These are phyloP conservation scores for Hydropsyche betteni DNA, from an alignment of 2,888 invertebrate genomes.

Conservation along the genomic window DNA sequence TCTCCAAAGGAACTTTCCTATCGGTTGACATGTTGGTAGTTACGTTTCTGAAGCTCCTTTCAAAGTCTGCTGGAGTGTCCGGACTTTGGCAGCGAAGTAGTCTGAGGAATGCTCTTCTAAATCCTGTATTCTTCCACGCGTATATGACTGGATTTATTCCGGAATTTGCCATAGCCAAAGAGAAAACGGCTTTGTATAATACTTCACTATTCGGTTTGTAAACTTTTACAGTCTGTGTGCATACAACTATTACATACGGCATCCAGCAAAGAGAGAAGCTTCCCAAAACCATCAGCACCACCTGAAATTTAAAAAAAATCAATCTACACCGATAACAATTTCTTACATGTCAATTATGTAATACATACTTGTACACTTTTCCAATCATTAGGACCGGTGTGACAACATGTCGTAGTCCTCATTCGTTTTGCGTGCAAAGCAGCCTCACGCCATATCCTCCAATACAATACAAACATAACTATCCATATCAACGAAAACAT, in stretches of 20 bases:
- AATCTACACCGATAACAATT: no score
- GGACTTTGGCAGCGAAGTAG: slow-evolving; percentile 73
- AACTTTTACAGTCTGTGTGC: slow-evolving; percentile 68
- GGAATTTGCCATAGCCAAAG: slow-evolving; percentile 81
- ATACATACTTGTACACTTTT: slow-evolving; percentile 76
- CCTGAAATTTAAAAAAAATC: slow-evolving; percentile 63
- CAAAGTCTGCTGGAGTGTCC: slow-evolving; percentile 66
- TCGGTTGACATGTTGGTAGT: slow-evolving; percentile 66
- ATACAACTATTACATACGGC: slow-evolving; percentile 77
- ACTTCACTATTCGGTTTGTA: slow-evolving; percentile 61
- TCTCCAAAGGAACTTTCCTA: slow-evolving; percentile 64
- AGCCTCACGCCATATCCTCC: slow-evolving; percentile 82
- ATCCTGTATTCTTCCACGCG: slow-evolving; percentile 85
- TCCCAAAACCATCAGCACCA: slow-evolving; percentile 79
- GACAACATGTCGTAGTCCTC: slow-evolving; percentile 69
- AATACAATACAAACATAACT: slow-evolving; percentile 78
- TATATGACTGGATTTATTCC: slow-evolving; percentile 85
- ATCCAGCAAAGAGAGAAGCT: slow-evolving; percentile 85
- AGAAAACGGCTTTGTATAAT: slow-evolving; percentile 72
- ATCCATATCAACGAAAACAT: slow-evolving; percentile 78
- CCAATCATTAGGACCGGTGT: slow-evolving; percentile 71
- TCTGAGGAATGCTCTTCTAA: slow-evolving; percentile 76
- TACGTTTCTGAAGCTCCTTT: slow-evolving; percentile 59
- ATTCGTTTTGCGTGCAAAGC: slow-evolving; percentile 75
- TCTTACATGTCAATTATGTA: not conserved